Percentiles rank a stretch among this genome's conserved stretches.
These are phyloP conservation scores for Helogale parvula DNA, from an alignment of 2,113 vertebrate species.

Conservation along the genomic window DNA sequence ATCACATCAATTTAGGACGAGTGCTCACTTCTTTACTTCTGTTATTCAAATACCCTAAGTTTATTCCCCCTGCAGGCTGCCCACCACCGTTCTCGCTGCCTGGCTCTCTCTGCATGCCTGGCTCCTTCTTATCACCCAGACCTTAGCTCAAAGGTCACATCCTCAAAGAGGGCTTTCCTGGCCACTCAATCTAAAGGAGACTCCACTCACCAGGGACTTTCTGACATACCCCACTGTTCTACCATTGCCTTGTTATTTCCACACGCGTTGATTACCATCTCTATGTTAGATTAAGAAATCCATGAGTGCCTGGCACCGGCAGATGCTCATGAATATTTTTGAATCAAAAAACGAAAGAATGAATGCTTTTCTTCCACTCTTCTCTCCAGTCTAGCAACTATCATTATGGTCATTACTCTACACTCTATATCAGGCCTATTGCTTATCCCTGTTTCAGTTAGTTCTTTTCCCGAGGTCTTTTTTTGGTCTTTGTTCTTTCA, in stretches of 20 bases:
- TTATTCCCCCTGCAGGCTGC: neutral
- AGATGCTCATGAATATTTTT: neutral
- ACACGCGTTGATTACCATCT: neutral
- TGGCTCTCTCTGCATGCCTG: neutral
- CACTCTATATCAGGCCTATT: neutral
- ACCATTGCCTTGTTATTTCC: neutral
- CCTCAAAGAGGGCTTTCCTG: neutral
- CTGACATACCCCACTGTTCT: neutral
- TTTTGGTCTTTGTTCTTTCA: neutral
- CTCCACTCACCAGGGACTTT: neutral
- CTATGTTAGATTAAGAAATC: neutral
- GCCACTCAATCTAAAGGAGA: neutral
- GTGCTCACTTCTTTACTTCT: neutral
- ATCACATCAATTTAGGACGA: too few species aligned
- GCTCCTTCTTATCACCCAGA: neutral
- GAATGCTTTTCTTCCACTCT: neutral
- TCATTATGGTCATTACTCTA: neutral
- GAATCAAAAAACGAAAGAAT: neutral
- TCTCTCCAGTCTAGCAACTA: neutral
- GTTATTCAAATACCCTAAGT: neutral
- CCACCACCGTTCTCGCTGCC: neutral
- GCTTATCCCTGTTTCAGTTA: neutral
- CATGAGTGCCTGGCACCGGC: neutral
- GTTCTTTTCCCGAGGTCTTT: neutral
- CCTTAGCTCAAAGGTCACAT: neutral